These are phyloP conservation scores for Gymnothorax reevesii DNA, from an alignment of 2,797 vertebrate genomes.

Conservation along the genomic window DNA sequence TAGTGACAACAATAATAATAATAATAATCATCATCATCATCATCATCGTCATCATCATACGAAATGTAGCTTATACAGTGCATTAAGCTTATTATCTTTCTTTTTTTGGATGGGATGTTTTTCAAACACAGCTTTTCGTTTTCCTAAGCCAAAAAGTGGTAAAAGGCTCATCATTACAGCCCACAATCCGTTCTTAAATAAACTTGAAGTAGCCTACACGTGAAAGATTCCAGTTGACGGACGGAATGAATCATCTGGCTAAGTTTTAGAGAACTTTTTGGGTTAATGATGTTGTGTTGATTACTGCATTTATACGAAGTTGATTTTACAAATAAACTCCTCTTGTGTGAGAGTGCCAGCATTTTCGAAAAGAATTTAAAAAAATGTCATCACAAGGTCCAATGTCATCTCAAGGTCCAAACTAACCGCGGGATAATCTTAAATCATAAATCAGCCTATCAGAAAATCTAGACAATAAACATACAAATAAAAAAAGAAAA, in stretches of 20 bases:
- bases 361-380: background rate
- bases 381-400: background rate
- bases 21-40: no score
- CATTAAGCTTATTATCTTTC: no score
- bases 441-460: background rate
- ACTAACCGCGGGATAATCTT: background rate
- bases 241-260: background rate
- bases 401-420: background rate
- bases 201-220: background rate
- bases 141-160: background rate
- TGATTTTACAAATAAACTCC: background rate
- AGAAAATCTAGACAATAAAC: background rate
- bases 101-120: background rate
- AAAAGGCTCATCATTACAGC: background rate
- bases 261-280: background rate
- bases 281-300: background rate
- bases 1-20: background rate
- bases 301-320: background rate
- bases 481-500: background rate
- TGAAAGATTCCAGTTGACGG: background rate
- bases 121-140: background rate
- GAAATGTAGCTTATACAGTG: background rate
- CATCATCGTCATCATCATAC: background rate
- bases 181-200: background rate
- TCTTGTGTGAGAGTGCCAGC: background rate